phyloP scores from a whole-genome alignment of 2,888 invertebrate species.

The Erannis defoliaria region DNA sequence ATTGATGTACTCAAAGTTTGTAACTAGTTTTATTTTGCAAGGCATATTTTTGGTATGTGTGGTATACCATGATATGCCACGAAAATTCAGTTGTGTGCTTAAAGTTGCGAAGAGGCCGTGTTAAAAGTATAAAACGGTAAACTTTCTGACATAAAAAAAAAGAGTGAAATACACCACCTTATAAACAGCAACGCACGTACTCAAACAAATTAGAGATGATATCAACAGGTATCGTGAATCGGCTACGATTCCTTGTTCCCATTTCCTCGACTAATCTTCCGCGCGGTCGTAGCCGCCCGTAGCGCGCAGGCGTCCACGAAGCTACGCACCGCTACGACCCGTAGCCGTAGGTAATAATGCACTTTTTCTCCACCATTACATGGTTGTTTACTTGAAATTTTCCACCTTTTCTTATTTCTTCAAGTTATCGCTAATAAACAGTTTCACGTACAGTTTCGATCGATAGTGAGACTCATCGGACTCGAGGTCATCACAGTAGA shows the following conservation, averaged over 20 bases:
- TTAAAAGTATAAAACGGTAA: too few species aligned
- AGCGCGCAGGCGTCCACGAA: constrained; percentile 81
- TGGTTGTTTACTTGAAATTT: constrained; percentile 48
- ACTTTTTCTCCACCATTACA: constrained; percentile 47
- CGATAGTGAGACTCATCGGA: constrained; percentile 1
- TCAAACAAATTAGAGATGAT: constrained; percentile 13
- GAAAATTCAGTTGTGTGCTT: too few species aligned
- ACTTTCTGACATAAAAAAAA: neutral
- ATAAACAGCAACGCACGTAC: neutral
- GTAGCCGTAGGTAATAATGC: constrained; percentile 50
- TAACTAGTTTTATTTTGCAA: too few species aligned
- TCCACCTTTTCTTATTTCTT: constrained; percentile 8
- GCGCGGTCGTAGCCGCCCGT: constrained; percentile 65
- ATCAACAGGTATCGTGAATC: constrained; percentile 66
- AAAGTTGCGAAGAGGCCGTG: too few species aligned
- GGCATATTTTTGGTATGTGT: too few species aligned
- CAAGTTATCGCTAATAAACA: neutral
- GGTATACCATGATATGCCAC: too few species aligned
- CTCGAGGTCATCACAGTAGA: constrained; percentile 28
- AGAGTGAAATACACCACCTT: too few species aligned
- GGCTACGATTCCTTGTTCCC: constrained; percentile 28
- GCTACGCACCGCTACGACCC: constrained; percentile 65
- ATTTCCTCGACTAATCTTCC: constrained; percentile 49
- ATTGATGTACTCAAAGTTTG: neutral
- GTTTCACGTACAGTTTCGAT: neutral